These are phyloP conservation scores for Psephotus haematonotus DNA, from an alignment of 2,113 vertebrate genomes.

Conservation along the genomic window DNA sequence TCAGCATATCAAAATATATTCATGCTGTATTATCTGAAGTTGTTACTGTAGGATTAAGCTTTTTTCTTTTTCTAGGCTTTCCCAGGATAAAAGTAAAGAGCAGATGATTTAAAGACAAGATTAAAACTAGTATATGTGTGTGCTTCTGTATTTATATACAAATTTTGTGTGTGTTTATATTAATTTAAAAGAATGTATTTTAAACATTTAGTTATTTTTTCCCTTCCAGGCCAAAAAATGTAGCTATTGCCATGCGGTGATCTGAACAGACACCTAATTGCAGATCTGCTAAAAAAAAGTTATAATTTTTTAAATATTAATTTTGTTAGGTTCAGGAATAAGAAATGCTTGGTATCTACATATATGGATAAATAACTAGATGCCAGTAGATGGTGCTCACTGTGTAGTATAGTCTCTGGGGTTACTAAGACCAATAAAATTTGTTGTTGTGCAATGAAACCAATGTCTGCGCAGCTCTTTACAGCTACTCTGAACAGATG, in stretches of 20 bases:
- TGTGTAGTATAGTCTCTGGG: conserved; percentile 22
- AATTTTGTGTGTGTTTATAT: not conserved
- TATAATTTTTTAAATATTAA: not conserved
- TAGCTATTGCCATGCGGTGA: not conserved
- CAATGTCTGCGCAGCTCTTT: not conserved
- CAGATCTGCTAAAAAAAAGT: not conserved
- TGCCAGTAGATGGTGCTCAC: conserved; percentile 58
- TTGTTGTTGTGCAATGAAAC: conserved; percentile 12
- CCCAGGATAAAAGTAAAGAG: not conserved
- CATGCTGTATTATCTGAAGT: not conserved
- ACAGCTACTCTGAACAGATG: conserved; percentile 53
- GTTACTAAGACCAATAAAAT: conserved; percentile 23
- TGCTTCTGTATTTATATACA: not conserved
- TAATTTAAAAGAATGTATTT: not conserved
- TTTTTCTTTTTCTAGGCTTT: not conserved
- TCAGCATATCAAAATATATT: not conserved
- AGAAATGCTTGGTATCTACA: not conserved
- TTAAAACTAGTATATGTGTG: not conserved
- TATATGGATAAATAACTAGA: conserved; percentile 3
- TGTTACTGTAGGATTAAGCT: not conserved
- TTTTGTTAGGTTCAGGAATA: not conserved
- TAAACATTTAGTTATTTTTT: not conserved
- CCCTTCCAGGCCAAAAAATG: not conserved
- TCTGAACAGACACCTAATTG: not conserved
- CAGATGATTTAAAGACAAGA: not conserved